These are phyloP conservation scores for Erebia epiphron DNA, from an alignment of 2,888 invertebrate genomes.

Conservation along the genomic window DNA sequence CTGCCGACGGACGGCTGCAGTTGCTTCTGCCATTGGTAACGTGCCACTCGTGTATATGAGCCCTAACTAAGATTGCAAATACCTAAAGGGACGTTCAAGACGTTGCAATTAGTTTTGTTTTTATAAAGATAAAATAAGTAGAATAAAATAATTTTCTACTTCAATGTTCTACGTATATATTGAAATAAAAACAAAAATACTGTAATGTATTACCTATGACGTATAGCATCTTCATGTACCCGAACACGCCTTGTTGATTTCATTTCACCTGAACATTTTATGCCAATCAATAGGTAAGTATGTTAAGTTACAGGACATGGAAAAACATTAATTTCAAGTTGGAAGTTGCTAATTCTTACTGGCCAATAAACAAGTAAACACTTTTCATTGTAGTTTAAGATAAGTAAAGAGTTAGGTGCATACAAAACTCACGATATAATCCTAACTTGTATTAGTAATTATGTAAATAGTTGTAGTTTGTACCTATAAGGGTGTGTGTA, in stretches of 20 bases:
- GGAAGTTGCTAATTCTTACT: not conserved
- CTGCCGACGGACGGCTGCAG: too few relatives aligned
- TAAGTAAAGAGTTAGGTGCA: too few relatives aligned
- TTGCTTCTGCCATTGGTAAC: too few relatives aligned
- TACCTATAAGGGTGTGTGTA: not conserved
- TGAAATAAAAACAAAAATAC: slow-evolving; percentile 57
- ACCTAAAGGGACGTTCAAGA: slow-evolving; percentile 30
- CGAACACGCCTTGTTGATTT: slow-evolving; percentile 81
- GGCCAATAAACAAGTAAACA: not conserved
- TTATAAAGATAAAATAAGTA: slow-evolving; percentile 33
- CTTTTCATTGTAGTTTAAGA: not conserved
- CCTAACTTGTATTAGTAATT: not conserved
- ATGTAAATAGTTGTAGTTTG: not conserved
- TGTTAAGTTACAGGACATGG: slow-evolving; percentile 24
- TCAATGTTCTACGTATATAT: slow-evolving; percentile 56
- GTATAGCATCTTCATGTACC: slow-evolving; percentile 81
- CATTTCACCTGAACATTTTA: slow-evolving; percentile 82
- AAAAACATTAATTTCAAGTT: not conserved
- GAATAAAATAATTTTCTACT: slow-evolving; percentile 53
- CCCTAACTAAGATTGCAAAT: slow-evolving; percentile 43
- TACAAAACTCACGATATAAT: not conserved
- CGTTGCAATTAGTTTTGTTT: slow-evolving; percentile 35
- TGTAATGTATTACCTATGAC: slow-evolving; percentile 76
- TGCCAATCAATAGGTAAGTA: slow-evolving; percentile 60
- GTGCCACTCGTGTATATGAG: too few relatives aligned